phyloP scores from a whole-genome alignment of 92 coral and sea anemone genomes.

The Muricea muricata region DNA sequence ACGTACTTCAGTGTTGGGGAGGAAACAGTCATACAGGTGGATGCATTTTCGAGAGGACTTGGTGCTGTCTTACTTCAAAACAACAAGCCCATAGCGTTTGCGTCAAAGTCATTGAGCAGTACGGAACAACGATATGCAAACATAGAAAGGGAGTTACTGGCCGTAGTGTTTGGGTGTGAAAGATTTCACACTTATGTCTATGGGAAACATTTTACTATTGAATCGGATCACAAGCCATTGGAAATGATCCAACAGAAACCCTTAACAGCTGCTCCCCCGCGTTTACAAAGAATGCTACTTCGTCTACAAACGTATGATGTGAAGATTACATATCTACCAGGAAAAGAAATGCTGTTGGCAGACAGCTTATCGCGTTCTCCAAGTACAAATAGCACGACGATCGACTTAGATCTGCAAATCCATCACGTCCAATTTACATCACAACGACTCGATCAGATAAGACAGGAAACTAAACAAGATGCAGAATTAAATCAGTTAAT shows the following conservation, averaged over 20 bases:
- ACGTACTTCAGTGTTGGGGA: neutral
- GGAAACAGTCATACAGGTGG: neutral
- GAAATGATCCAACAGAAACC: neutral
- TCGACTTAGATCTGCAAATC: constrained; percentile 1
- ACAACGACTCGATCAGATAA: neutral
- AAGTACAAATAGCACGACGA: neutral
- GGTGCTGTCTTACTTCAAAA: neutral
- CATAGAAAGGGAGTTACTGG: constrained; percentile 1
- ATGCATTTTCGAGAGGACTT: neutral
- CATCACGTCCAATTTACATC: constrained; percentile 4
- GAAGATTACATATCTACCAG: neutral
- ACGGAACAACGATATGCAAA: constrained; percentile 19
- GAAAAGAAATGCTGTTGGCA: neutral
- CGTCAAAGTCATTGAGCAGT: constrained; percentile 11
- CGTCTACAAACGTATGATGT: neutral
- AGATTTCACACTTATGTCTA: constrained; percentile 11
- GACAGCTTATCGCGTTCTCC: neutral
- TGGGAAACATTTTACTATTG: neutral
- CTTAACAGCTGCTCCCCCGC: neutral
- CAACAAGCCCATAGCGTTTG: neutral
- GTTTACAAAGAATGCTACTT: neutral
- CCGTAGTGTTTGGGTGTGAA: constrained; percentile 18
- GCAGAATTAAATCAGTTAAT: neutral
- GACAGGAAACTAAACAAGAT: neutral
- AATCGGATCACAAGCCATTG: neutral